Evolutionary conservation across 2,113 vertebrate genomes (phyloP), one percentile per base, ranked within the genome.

Genomic region (Malurus cyaneus): DNA sequence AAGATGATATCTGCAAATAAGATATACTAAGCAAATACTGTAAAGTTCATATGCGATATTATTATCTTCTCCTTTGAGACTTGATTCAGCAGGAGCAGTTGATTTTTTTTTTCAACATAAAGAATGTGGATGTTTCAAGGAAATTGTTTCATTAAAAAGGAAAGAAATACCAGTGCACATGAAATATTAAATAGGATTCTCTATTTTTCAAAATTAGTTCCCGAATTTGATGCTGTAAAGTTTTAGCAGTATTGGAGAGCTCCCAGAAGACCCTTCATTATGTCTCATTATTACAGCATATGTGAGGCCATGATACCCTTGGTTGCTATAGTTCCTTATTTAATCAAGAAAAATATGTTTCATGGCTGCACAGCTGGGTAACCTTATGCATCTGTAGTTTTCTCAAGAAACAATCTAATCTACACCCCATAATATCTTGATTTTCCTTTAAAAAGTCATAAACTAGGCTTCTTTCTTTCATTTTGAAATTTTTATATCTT

Each of bases 251-350:
- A 80, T 89, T 59, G 50, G 89, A 89, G 65, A 87, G 61, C 53
- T 96, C 95, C 89, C 95, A 72, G 49, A 89, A 87, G 91, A 54
- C 77, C 31, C 34, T 97, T 95, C 85, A 83, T 95, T 93, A 73
- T 95, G 46, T 79, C 74, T 89, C 67, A 66, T 96, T 94, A 94
- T 89, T 89, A 15, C 50, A 86, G 74, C 89, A 47, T 89, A 93
- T 89, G 74, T 89, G 87, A 94, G 85, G 86, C 94, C 89, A 66
- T 65, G 46, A 59, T 82, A 72, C 86, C 49, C 62, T 91, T 92
- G 62, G 70, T 96, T 96, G 88, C 86, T 47, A 31, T 96, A 92
- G 88, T 66, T 94, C 76, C 91, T 86, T 88, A 83, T 83, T 93
- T 94, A 91, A 89, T 94, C 70, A 88, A 91, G 93, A 88, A 81